Evolutionary conservation across 2,888 invertebrate genomes (phyloP).

Genomic region (Cantharis flavilabris): DNA sequence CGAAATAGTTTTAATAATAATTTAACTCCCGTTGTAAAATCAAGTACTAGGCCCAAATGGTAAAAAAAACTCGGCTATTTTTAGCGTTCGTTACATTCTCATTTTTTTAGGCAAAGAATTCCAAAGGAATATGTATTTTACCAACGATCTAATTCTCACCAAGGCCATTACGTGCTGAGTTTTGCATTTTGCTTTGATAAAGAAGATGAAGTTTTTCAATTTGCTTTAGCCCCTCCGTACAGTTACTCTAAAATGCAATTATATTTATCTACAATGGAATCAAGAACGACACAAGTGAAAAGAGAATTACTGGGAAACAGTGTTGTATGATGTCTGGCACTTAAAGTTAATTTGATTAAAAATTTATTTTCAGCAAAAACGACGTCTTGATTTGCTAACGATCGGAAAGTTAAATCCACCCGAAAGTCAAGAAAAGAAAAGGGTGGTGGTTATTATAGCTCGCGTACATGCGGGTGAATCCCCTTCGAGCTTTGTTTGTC

Average conservation of each 20-base stretch:
- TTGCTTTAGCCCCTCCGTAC: slow-evolving; percentile 92
- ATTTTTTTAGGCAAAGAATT: slow-evolving; percentile 69
- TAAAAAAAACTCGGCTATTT: slow-evolving; percentile 53
- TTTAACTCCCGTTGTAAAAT: slow-evolving; percentile 93
- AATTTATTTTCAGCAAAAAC: slow-evolving; percentile 76
- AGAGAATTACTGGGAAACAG: slow-evolving; percentile 72
- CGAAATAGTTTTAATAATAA: slow-evolving; percentile 86
- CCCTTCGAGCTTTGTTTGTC: slow-evolving; percentile 92
- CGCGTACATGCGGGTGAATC: slow-evolving; percentile 94
- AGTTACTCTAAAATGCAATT: slow-evolving; percentile 91
- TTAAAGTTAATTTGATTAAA: not conserved
- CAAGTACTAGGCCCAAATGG: slow-evolving; percentile 90
- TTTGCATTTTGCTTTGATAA: slow-evolving; percentile 94
- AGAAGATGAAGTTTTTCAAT: slow-evolving; percentile 94
- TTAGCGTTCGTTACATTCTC: not conserved
- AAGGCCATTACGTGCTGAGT: slow-evolving; percentile 89
- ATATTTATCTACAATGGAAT: slow-evolving; percentile 76
- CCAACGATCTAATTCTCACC: slow-evolving; percentile 86
- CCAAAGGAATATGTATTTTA: slow-evolving; percentile 87
- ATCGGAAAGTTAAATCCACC: slow-evolving; percentile 63
- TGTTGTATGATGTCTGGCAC: slow-evolving; percentile 58
- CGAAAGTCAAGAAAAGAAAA: slow-evolving; percentile 61
- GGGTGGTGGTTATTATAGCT: slow-evolving; percentile 85
- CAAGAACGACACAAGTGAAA: slow-evolving; percentile 59
- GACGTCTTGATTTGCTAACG: slow-evolving; percentile 86